Base-by-base conservation (phyloP, 2,797 vertebrate species). In the Fistularia commersonii region DNA sequence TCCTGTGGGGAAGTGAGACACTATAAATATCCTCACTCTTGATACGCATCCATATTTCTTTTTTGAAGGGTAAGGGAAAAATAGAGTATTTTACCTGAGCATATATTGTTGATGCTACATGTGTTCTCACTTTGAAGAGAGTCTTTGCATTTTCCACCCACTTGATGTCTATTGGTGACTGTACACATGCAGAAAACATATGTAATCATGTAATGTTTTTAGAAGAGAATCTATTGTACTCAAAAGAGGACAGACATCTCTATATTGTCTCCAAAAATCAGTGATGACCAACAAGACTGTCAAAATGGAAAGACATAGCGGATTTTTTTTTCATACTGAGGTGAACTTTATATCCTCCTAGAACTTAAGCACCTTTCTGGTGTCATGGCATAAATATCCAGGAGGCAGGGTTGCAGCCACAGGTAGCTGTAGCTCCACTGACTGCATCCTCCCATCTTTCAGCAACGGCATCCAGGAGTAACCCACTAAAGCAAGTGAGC, bases 121-220 rank as follows among this genome's bases (percentile, higher is more conserved):
- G 91, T 54, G 83, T 93, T 85, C 83, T 93, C 72, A 98, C 84
- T 91, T 92, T 98, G 76, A 98, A 93, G 52, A 99, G 88, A 0
- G 86, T 84, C 82, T 99, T 99, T 76, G 84, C 89, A 65, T 96
- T 96, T 77, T 99, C 97, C 38, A 99, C 96, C 95, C 95, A 99
- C 70, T 94, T 98, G 8, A 94, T 84, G 65, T 98, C 94, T 3
- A 89, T 49, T 0, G 82, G 88, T 6, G 89, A 82, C 85, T 95
- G 83, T 76, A 12, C 2, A 53, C 13, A 23, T 1, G 48, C 39
- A 23, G n/a, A 34, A 14, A 35, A 51, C 32, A 59, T 1, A 49
- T 6, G 5, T 58, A 3, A 11, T 32, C 1, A 33, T 37, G 8
- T 13, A 5, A 40, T 34, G 40, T 35, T 12, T 11, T 41, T 41